These are phyloP conservation scores for Dasypogon diadema DNA, from an alignment of 2,888 invertebrate genomes.

Conservation along the genomic window DNA sequence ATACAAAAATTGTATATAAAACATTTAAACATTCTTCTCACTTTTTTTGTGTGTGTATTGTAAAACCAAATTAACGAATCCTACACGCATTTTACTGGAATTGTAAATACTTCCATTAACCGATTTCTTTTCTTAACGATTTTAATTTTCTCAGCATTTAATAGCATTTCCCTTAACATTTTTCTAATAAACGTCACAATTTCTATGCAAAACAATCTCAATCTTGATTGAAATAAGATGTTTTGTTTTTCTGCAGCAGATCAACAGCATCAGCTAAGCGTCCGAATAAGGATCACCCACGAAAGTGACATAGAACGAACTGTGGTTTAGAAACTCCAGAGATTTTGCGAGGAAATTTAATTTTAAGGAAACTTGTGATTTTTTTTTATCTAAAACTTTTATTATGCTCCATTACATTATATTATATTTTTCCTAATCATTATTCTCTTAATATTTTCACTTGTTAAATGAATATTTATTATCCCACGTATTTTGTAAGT, in stretches of 20 bases:
- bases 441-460: background rate
- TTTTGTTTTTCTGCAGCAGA: background rate
- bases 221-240: too few relatives aligned
- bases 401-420: background rate
- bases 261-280: slow-evolving; percentile 20
- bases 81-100: too few relatives aligned
- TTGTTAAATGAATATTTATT: slow-evolving; percentile 20
- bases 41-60: too few relatives aligned
- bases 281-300: slow-evolving; percentile 5
- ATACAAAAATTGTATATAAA: too few relatives aligned
- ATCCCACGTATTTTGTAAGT: slow-evolving; percentile 28
- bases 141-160: too few relatives aligned
- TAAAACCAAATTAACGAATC: too few relatives aligned
- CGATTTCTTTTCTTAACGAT: too few relatives aligned
- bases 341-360: background rate
- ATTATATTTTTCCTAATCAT: background rate
- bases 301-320: background rate
- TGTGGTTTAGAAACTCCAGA: background rate
- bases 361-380: background rate
- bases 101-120: too few relatives aligned
- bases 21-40: too few relatives aligned
- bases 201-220: too few relatives aligned
- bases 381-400: background rate
- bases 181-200: too few relatives aligned
- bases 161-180: too few relatives aligned